Evolutionary conservation across 2,113 vertebrate genomes (phyloP).

Genomic region (Platichthys flesus): DNA sequence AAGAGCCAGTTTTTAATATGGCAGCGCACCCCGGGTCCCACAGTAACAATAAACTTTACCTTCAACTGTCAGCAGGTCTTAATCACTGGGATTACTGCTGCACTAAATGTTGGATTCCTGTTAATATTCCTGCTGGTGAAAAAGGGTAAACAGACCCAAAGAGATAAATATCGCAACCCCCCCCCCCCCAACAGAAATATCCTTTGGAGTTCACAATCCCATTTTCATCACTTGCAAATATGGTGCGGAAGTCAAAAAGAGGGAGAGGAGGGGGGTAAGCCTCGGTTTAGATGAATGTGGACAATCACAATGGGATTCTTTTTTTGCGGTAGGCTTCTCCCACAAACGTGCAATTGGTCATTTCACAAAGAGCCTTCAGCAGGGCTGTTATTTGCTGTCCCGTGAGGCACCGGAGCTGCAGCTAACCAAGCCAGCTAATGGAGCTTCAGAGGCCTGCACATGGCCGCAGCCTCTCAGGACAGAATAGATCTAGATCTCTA

Average conservation of each 20-base stretch:
- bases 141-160: slow-evolving; percentile 81
- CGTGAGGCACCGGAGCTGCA: slow-evolving; percentile 66
- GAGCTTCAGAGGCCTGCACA: slow-evolving; percentile 73
- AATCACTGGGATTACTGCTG: slow-evolving; percentile 90
- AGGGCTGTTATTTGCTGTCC: slow-evolving; percentile 64
- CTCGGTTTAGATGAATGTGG: slow-evolving; percentile 66
- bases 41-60: slow-evolving; percentile 85
- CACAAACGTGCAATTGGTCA: slow-evolving; percentile 67
- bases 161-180: slow-evolving; percentile 72
- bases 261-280: slow-evolving; percentile 54
- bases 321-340: slow-evolving; percentile 40
- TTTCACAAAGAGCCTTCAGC: slow-evolving; percentile 71
- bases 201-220: slow-evolving; percentile 73
- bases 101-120: slow-evolving; percentile 84
- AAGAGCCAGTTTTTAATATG: slow-evolving; percentile 77
- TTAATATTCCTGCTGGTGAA: slow-evolving; percentile 87
- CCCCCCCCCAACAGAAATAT: slow-evolving; percentile 73
- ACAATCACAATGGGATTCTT: slow-evolving; percentile 71
- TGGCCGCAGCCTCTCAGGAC: slow-evolving; percentile 58
- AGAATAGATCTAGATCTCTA: slow-evolving; percentile 54
- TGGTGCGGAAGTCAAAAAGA: slow-evolving; percentile 66
- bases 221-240: slow-evolving; percentile 86
- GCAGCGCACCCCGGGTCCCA: slow-evolving; percentile 77
- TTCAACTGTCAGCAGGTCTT: slow-evolving; percentile 89
- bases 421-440: slow-evolving; percentile 72